These are phyloP conservation scores for Urophycis tenuis DNA, from an alignment of 2,797 vertebrate genomes.

Conservation along the genomic window DNA sequence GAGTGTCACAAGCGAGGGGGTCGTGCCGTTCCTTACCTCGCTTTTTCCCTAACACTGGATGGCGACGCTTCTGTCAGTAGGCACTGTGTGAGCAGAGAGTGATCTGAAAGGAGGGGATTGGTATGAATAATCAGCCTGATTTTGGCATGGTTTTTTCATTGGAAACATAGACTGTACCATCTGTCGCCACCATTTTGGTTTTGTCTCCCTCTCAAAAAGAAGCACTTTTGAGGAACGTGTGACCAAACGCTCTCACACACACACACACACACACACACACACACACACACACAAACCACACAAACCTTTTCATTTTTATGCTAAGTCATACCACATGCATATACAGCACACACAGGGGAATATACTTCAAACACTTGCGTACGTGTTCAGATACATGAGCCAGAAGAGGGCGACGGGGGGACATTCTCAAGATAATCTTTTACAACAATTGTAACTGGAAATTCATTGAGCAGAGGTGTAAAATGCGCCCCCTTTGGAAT, in stretches of 20 bases:
- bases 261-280: conserved; percentile 4
- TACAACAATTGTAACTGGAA: conserved; percentile 53
- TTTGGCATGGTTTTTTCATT: conserved; percentile 14
- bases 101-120: conserved; percentile 20
- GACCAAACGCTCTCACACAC: neutral
- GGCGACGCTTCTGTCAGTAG: neutral
- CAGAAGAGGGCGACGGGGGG: neutral
- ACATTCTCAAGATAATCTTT: conserved; percentile 51
- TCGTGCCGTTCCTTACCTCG: conserved; percentile 22
- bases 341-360: neutral
- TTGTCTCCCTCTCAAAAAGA: conserved; percentile 17
- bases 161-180: conserved; percentile 27
- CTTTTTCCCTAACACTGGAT: neutral
- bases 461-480: conserved; percentile 56
- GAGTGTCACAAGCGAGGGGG: conserved; percentile 16
- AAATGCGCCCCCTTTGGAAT: conserved; percentile 41
- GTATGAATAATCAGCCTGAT: conserved; percentile 8
- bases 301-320: conserved; percentile 3
- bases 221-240: neutral
- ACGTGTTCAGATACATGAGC: conserved; percentile 30
- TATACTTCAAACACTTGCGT: conserved; percentile 1
- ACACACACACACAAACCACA: conserved; percentile 1
- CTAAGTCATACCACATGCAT: neutral
- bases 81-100: conserved; percentile 13
- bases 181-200: conserved; percentile 22